Percentiles rank a stretch among this genome's conserved stretches.
Evolutionary conservation across 2,888 invertebrate species (phyloP).

Genomic region (Augochlorella aurata): DNA sequence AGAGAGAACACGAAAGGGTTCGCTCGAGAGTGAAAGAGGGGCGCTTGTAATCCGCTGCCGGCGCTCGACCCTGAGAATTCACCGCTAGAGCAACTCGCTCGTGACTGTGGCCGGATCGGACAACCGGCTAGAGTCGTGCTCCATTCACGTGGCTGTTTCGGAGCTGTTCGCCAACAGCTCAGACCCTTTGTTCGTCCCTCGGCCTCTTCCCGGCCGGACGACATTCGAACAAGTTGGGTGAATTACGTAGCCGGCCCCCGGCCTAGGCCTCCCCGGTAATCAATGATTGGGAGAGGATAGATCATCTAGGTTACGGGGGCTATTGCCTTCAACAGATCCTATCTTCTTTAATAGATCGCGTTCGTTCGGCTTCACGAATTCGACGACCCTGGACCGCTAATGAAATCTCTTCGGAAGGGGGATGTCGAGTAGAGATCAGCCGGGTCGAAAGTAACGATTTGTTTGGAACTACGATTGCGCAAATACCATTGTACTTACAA

Average conservation of each 20-base stretch:
- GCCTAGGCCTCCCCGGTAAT: background rate
- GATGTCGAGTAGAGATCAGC: background rate
- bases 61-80: slow-evolving; percentile 57
- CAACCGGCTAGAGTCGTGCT: slow-evolving; percentile 22
- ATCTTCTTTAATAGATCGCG: background rate
- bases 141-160: slow-evolving; percentile 23
- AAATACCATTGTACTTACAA: too few species aligned
- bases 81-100: slow-evolving; percentile 45
- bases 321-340: background rate
- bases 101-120: slow-evolving; percentile 43
- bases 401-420: background rate
- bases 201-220: slow-evolving; percentile 9
- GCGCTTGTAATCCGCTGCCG: slow-evolving; percentile 45
- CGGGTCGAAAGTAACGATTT: too few species aligned
- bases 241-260: background rate
- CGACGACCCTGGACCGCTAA: background rate
- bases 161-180: slow-evolving; percentile 19
- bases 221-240: slow-evolving; percentile 15
- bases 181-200: slow-evolving; percentile 21
- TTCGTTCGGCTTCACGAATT: background rate
- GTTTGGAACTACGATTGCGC: too few species aligned
- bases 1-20: slow-evolving; percentile 53
- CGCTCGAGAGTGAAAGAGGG: slow-evolving; percentile 44
- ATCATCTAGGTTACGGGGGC: background rate
- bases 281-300: background rate